Base-by-base conservation (phyloP, 2,113 vertebrate species). In the Oncorhynchus clarkii region DNA sequence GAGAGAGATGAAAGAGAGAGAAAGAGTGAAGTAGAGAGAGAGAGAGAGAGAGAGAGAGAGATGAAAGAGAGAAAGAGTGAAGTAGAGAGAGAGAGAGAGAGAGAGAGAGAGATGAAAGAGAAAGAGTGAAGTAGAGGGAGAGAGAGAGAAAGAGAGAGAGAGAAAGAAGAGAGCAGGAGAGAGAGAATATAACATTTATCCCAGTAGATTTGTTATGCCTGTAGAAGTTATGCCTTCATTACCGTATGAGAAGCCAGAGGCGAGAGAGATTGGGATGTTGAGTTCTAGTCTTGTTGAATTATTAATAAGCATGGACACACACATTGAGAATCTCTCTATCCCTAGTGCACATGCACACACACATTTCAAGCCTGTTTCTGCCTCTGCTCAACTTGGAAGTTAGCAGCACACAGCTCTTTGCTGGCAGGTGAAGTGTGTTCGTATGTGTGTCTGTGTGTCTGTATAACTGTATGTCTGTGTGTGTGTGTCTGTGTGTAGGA, bases 281-380 rank as follows among this genome's bases (percentile, higher is more conserved):
- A 73, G 65, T 74, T 82, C 76, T 67, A 62, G 14, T 3, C 78
- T 67, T 64, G 64, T 0, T 78, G 72, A 76, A 81, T 87, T 85
- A 81, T 83, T 78, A 75, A 81, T 85, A 74, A 13, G 67, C 65
- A 57, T 64, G 67, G 45, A 54, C 39, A 64, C 71, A 74, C 64
- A 75, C 67, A 64, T 57, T 45, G 16, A 54, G 14, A 45, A 45
- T 45, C 9, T 45, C 8, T 45, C 39, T 45, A 45, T 45, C 39
- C 8, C 39, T 45, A 45, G 39, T 9, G 8, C 39, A 39, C 39
- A 2, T 8, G 39, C 39, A 60, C 71, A 71, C 65, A 51, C 34
- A 54, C 64, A 16, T 67, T 27, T 31, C 27, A 67, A 67, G 65
- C 27, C 12, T 12, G 64, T 29, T 24, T 29, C 64, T 67, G 26